Evolutionary conservation across 1,140 invertebrate genomes (phyloP), one percentile per base, ranked within the genome.

Genomic region (Heliconius congener): DNA sequence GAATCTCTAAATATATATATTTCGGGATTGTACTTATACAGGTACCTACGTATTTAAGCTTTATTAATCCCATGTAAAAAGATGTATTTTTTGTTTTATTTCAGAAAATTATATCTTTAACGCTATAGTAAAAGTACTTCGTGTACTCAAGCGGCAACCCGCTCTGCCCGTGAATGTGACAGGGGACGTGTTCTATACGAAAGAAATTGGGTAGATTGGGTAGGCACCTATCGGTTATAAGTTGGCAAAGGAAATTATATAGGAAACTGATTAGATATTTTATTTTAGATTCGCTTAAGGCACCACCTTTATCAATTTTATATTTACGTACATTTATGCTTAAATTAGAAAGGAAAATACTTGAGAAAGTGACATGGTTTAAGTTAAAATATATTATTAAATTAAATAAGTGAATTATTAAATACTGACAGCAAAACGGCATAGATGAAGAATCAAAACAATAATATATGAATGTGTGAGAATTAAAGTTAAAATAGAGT

Each of bases 111-210:
- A 46, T 16, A 16, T 4, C 42, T 46, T 16, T 5, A 46, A 46
- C 13, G 27, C 19, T 11, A 60, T 27, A 27, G 55, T 60, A 60
- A 60, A 23, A 60, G n/a, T 16, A 52, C 18, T 52, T 57, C n/a
- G 55, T 11, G 55, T 6, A 27, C 1, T 13, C 11, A 66, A 30
- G 11, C 23, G 30, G 1, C 60, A 66, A 23, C 27, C 23, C 60
- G 37, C 74, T 76, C 73, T 78, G 46, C 55, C 71, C 57, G 73
- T 82, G 77, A 42, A 82, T 79, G 77, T 82, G 77, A 82, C 79
- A 76, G 37, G 34, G 37, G 70, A 52, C 71, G 70, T 57, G 23
- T 80, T 78, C 72, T 57, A 11, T 13, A 37, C 71, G 55, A 73
- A 50, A 73, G 46, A 73, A 73, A 50, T 73, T 73, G 72, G 46